phyloP scores from a whole-genome alignment of 2,797 vertebrate genomes.

The Coluber constrictor region DNA sequence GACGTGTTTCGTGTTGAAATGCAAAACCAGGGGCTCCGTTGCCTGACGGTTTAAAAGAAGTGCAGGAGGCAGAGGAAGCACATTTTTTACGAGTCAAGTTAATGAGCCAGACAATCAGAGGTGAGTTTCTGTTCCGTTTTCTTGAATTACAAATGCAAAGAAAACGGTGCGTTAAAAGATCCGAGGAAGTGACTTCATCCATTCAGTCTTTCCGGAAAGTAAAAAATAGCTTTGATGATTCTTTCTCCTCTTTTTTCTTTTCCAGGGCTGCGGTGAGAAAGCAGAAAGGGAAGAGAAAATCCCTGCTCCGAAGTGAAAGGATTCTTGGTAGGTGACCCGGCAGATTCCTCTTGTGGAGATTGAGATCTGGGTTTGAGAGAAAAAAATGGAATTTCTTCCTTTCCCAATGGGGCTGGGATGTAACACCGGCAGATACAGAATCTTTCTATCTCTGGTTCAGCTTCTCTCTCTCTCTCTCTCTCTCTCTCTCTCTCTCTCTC shows the following conservation, averaged over 20 bases:
- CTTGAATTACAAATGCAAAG: too few species aligned
- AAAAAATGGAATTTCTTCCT: too few species aligned
- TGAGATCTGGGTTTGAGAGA: not conserved
- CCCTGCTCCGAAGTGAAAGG: not conserved
- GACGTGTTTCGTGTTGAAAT: not conserved
- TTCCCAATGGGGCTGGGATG: not conserved
- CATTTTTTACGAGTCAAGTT: not conserved
- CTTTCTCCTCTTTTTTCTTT: not conserved
- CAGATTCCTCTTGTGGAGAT: rapidly evolving
- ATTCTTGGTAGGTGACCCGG: not conserved
- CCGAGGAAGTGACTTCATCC: not conserved
- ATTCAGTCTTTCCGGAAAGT: not conserved
- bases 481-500: too few species aligned
- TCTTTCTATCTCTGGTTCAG: not conserved
- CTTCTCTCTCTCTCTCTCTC: not conserved
- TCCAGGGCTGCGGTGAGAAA: not conserved
- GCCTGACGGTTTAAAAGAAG: not conserved
- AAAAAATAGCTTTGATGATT: not conserved
- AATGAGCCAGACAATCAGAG: not conserved
- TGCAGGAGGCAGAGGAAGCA: not conserved
- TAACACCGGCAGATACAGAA: not conserved
- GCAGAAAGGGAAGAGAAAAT: not conserved
- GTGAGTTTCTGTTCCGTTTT: not conserved
- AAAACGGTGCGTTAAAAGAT: not conserved
- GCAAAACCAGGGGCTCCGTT: not conserved